A percentile compares a stretch with the other conserved stretches of the same genome.
These are phyloP conservation scores for Eolophus roseicapilla DNA, from an alignment of 2,113 vertebrate genomes.

Conservation along the genomic window DNA sequence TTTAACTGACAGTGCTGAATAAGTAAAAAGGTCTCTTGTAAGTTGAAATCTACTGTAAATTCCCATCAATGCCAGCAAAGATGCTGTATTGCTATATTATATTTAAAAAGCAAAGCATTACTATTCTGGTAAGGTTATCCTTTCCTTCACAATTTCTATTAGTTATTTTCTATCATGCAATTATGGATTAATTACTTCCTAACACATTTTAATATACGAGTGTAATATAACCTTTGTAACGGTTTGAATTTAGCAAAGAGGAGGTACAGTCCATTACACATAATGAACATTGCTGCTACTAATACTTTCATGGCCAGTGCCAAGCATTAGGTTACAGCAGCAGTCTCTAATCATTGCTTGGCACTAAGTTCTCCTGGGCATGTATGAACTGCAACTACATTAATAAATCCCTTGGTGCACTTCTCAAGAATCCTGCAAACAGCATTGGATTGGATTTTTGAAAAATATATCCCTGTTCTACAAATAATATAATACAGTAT, in stretches of 20 bases:
- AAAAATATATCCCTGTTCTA: background rate
- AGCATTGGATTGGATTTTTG: background rate
- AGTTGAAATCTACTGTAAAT: background rate
- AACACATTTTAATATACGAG: background rate
- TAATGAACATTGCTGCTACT: background rate
- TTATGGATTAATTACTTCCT: conserved; percentile 14
- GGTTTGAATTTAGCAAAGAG: background rate
- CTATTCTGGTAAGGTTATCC: background rate
- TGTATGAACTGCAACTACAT: background rate
- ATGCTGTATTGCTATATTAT: background rate
- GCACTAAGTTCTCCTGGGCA: background rate
- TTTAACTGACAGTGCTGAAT: background rate
- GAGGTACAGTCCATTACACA: background rate
- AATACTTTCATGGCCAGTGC: background rate
- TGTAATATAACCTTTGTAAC: background rate
- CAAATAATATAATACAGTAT: background rate
- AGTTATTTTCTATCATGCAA: background rate
- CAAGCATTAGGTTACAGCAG: background rate
- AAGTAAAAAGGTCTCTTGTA: background rate
- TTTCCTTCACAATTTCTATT: background rate
- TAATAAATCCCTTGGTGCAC: background rate
- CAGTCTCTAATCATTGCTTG: background rate
- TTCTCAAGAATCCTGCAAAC: background rate
- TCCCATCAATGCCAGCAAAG: background rate
- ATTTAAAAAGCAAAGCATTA: background rate